Evolutionary conservation across 2,797 vertebrate genomes (phyloP), one percentile per base, ranked within the genome.

Genomic region (Carcharodon carcharias): DNA sequence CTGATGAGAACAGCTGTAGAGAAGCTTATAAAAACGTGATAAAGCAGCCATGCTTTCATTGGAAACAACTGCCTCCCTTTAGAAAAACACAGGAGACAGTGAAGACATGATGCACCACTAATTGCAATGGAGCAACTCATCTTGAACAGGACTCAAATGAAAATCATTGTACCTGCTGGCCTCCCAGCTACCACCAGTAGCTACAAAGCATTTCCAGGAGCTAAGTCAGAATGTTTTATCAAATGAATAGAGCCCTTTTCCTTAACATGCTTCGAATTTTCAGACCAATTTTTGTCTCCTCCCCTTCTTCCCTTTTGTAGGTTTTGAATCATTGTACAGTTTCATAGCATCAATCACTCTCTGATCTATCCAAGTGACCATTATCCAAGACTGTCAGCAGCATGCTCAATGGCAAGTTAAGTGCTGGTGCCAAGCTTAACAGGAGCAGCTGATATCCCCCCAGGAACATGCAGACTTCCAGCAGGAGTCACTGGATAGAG

Each of bases 91-190:
- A 50, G 54, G 73, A 7, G 71, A 96, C 35, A 11, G n/a, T 40
- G 56, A 96, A 16, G 11, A 85, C 4, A 8, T 88, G 26, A 18
- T 45, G 40, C 63, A 65, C 14, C 50, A 77, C 31, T 21, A 95
- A 77, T 35, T 71, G n/a, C 50, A 77, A 28, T 95, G 69, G 69
- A n/a, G 61, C 31, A 63, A n/a, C 21, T 85, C 7, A 45, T 9
- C 82, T 50, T 85, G 82, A 45, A 26, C 0, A 14, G 35, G 61
- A 45, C 61, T 26, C 8, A 40, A 45, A 45, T 67, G 63, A 67
- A 96, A 97, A 97, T 96, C 85, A 69, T 96, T 96, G 96, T 96
- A 97, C 96, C 97, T 97, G 96, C 96, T 97, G 16, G 1, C 96
- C 35, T 96, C 18, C 21, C 5, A 23, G 16, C 16, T 40, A 4